Conservation (phyloP, 2,113 vertebrate genomes). For the Taxidea taxus region DNA sequence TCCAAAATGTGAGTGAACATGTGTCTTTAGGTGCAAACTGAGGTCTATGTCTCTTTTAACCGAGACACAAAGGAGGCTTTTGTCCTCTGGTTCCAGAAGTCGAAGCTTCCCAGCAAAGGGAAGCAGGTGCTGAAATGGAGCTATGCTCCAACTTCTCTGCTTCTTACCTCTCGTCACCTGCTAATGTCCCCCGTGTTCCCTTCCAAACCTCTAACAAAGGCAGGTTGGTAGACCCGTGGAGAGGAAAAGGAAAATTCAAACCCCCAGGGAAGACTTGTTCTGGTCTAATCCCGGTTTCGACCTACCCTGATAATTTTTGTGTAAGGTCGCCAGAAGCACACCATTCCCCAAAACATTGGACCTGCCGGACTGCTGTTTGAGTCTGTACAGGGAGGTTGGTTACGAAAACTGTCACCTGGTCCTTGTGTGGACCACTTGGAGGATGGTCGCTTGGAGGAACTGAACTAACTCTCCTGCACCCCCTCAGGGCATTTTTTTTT, state of each 20-base stretch:
- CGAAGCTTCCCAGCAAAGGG: not conserved
- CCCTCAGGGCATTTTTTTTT: not conserved
- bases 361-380: not conserved
- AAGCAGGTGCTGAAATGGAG: not conserved
- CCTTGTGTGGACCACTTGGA: no score
- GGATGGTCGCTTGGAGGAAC: not conserved
- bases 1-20: not conserved
- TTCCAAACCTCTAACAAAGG: not conserved
- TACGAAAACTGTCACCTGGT: not conserved
- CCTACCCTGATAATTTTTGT: not conserved
- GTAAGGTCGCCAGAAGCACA: not conserved
- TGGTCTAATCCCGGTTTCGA: not conserved
- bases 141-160: not conserved
- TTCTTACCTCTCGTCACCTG: no score
- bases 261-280: not conserved
- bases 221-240: not conserved
- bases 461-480: not conserved
- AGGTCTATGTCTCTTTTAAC: not conserved
- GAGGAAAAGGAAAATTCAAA: not conserved
- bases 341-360: not conserved
- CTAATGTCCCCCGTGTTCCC: no score
- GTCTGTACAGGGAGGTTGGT: not conserved
- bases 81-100: not conserved
- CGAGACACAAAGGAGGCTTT: not conserved
- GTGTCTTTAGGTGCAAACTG: not conserved